Percentiles rank a stretch among this genome's conserved stretches.
Evolutionary conservation across 2,797 vertebrate genomes (phyloP).

Genomic region (Enteromius anoplus): DNA sequence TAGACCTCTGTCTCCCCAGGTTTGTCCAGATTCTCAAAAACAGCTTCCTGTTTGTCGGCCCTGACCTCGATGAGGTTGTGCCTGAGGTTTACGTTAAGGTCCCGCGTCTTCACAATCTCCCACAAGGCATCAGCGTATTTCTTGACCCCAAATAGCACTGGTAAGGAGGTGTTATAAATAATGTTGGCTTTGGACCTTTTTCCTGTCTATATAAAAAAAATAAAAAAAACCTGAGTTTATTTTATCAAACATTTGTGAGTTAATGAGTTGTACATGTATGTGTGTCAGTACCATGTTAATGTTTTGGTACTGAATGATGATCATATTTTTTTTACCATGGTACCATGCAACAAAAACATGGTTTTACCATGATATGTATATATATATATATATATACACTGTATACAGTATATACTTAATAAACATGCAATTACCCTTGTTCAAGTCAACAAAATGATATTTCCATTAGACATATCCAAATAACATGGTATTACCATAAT

Average conservation of each 20-base stretch:
- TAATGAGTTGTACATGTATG: background rate
- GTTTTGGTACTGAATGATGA: background rate
- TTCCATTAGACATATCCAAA: background rate
- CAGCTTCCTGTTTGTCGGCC: slow-evolving; percentile 89
- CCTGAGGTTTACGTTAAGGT: slow-evolving; percentile 87
- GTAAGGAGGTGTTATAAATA: slow-evolving; percentile 91
- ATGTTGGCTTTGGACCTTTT: slow-evolving; percentile 89
- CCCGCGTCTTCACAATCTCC: slow-evolving; percentile 83
- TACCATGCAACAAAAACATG: no score
- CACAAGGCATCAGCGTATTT: slow-evolving; percentile 91
- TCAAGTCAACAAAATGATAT: background rate
- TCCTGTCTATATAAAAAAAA: slow-evolving; percentile 78
- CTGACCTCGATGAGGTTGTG: slow-evolving; percentile 90
- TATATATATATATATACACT: background rate
- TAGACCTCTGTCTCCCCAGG: slow-evolving; percentile 85
- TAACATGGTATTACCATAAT: background rate
- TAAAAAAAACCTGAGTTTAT: background rate
- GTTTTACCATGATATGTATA: no score
- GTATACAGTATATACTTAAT: no score
- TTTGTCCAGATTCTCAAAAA: slow-evolving; percentile 93
- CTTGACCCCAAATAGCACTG: slow-evolving; percentile 90
- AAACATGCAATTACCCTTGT: background rate
- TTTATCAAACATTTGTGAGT: background rate
- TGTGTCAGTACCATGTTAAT: background rate
- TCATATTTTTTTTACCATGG: background rate